A percentile compares a stretch with the other conserved stretches of the same genome.
Evolutionary conservation across 2,797 vertebrate species (phyloP).

Genomic region (Anomalospiza imberbis): DNA sequence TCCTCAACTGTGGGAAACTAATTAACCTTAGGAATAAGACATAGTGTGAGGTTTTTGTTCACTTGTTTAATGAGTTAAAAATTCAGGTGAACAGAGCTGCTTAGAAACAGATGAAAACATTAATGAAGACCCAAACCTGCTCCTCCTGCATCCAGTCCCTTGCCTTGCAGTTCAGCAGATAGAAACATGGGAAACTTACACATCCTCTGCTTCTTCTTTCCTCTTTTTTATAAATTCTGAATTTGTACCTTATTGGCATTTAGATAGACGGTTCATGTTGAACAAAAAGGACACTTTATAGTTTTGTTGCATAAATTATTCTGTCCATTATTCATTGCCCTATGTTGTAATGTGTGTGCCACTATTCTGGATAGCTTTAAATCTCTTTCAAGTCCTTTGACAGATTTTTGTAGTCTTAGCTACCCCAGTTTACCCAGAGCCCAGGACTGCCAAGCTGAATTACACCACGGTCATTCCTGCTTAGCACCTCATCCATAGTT

Average conservation of each 20-base stretch:
- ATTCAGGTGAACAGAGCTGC: not conserved
- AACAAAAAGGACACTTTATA: not conserved
- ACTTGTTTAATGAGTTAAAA: not conserved
- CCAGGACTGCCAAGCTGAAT: conserved; percentile 11
- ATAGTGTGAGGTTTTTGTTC: not conserved
- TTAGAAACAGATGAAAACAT: not conserved
- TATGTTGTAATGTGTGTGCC: not conserved
- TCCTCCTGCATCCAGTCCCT: not conserved
- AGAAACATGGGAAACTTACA: not conserved
- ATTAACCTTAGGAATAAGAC: conserved; percentile 11
- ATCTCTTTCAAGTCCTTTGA: not conserved
- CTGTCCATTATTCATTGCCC: not conserved
- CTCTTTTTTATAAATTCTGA: not conserved
- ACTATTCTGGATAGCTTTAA: not conserved
- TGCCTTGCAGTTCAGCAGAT: not conserved
- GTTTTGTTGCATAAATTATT: not conserved
- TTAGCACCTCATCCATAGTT: conserved; percentile 45
- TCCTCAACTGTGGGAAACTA: not conserved
- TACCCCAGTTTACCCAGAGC: conserved; percentile 9
- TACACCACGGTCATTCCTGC: not conserved
- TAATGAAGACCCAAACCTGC: not conserved
- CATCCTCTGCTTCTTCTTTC: not conserved
- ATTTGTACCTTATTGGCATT: not conserved
- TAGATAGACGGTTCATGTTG: not conserved
- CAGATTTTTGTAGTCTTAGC: not conserved